phyloP scores from a whole-genome alignment of 1,140 invertebrate genomes.

The Drosophila suzukii region DNA sequence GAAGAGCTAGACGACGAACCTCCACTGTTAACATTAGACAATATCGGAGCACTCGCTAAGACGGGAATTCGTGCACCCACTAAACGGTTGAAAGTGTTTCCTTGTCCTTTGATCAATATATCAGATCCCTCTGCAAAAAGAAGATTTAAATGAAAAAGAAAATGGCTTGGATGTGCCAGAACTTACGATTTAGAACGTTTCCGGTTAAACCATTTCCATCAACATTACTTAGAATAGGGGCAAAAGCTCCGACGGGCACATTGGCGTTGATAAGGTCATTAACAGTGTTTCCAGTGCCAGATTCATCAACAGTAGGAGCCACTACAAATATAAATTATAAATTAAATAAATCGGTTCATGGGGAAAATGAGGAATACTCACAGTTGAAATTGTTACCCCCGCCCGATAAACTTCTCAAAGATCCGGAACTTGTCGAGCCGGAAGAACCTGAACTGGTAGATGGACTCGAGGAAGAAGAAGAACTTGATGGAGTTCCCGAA shows the following conservation, averaged over 20 bases:
- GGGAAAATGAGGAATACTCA: background rate
- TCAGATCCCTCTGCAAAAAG: background rate
- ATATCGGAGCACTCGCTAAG: background rate
- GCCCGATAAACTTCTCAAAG: background rate
- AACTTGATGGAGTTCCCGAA: background rate
- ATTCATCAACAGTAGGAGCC: background rate
- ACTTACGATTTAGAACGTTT: background rate
- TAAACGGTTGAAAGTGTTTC: background rate
- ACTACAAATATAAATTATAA: constrained; percentile 3
- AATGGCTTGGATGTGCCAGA: too few relatives aligned
- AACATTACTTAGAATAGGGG: background rate
- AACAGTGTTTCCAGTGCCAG: background rate
- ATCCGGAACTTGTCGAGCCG: background rate
- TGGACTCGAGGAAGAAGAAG: background rate
- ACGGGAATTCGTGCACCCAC: background rate
- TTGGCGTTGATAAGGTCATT: background rate
- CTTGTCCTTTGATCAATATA: background rate
- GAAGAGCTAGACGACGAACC: too few relatives aligned
- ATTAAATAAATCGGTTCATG: background rate
- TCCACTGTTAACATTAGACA: background rate
- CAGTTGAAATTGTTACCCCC: constrained; percentile 5
- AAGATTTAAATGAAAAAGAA: background rate
- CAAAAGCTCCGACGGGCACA: background rate
- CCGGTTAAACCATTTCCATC: background rate
- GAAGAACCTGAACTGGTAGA: background rate